These are phyloP conservation scores for Rhyzopertha dominica DNA, from an alignment of 1,140 invertebrate species.

Conservation along the genomic window DNA sequence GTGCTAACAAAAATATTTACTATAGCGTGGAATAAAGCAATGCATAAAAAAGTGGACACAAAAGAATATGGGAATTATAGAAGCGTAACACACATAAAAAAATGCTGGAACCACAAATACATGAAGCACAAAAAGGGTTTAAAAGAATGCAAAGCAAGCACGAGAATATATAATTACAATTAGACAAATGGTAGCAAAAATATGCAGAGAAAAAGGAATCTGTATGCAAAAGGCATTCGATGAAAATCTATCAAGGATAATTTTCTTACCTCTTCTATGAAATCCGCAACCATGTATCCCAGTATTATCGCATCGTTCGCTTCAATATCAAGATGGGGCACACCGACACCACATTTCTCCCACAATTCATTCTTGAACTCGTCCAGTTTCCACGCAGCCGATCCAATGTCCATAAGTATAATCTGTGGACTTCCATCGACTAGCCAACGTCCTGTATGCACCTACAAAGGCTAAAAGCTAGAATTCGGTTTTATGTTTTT, in stretches of 20 bases:
- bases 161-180: no score
- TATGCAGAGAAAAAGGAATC: background rate
- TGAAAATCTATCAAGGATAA: no score
- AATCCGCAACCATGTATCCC: constrained; percentile 93
- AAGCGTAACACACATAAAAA: no score
- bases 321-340: constrained; percentile 93
- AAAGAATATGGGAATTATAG: no score
- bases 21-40: no score
- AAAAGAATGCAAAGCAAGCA: no score
- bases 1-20: no score
- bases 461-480: constrained; percentile 14
- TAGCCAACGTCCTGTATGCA: constrained; percentile 86
- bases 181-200: background rate
- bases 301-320: constrained; percentile 96
- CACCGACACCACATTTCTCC: constrained; percentile 80
- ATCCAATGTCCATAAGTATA: constrained; percentile 96
- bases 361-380: constrained; percentile 94
- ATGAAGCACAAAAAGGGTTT: no score
- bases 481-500: background rate
- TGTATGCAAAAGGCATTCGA: constrained; percentile 1
- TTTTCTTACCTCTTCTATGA: constrained; percentile 69
- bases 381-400: constrained; percentile 93
- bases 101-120: no score
- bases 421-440: constrained; percentile 99
- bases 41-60: no score